Evolutionary conservation across 2,888 invertebrate genomes (phyloP).

Genomic region (Formica aserva): DNA sequence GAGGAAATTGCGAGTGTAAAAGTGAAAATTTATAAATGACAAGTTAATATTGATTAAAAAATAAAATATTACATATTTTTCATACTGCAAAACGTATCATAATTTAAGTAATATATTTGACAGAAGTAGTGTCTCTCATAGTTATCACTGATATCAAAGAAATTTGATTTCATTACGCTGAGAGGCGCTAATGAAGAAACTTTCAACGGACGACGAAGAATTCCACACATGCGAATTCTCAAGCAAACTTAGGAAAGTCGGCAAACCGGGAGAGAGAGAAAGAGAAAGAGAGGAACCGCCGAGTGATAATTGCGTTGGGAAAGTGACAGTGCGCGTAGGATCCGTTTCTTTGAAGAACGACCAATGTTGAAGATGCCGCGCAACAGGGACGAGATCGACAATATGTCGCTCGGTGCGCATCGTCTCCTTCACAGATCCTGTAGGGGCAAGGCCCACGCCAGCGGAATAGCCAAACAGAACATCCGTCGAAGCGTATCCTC

Average conservation of each 20-base stretch:
- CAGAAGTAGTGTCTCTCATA: background rate
- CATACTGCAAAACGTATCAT: background rate
- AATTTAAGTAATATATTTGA: background rate
- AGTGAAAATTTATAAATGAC: background rate
- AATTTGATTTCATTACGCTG: background rate
- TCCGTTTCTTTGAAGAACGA: background rate
- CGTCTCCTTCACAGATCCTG: conserved; percentile 91
- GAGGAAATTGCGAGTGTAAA: background rate
- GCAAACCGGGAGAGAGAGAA: conserved; percentile 38
- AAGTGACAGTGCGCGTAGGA: conserved; percentile 40
- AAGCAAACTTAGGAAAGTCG: conserved; percentile 24
- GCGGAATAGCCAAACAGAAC: conserved; percentile 88
- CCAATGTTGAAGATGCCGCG: conserved; percentile 60
- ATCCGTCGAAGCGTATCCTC: conserved; percentile 83
- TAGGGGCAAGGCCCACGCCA: conserved; percentile 92
- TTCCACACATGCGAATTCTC: conserved; percentile 27
- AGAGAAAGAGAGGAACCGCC: background rate
- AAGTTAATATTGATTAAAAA: background rate
- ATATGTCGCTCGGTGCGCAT: conserved; percentile 84
- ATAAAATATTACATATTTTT: background rate
- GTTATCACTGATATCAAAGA: background rate
- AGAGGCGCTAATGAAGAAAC: conserved; percentile 1
- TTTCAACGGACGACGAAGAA: conserved; percentile 20
- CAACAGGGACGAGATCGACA: conserved; percentile 62
- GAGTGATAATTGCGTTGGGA: conserved; percentile 30